Evolutionary conservation across 1,140 invertebrate species (phyloP).

Genomic region (Ptiloglossa arizonensis): DNA sequence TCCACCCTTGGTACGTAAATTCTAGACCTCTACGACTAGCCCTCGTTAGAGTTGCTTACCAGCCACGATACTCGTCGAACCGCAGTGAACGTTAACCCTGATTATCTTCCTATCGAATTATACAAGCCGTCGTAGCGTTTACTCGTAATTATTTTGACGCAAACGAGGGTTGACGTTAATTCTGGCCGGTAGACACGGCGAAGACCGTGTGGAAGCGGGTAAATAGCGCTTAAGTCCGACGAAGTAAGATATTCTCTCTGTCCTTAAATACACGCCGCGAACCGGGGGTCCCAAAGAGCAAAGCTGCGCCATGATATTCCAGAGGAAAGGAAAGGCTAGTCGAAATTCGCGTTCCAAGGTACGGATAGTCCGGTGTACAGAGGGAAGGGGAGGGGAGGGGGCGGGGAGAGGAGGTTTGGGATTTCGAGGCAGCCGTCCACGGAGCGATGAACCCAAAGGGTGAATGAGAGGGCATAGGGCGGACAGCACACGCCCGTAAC

Average conservation of each 20-base stretch:
- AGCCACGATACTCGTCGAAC: not conserved
- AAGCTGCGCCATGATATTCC: conserved; percentile 23
- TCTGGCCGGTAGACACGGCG: not conserved
- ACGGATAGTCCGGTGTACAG: conserved; percentile 25
- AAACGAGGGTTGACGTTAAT: not conserved
- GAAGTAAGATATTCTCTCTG: not conserved
- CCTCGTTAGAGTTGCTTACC: no score
- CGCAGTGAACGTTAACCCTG: not conserved
- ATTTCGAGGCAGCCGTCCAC: not conserved
- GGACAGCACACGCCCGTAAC: conserved; percentile 34
- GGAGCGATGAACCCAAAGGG: conserved; percentile 28
- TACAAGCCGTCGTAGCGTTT: not conserved
- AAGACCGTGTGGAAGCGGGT: conserved; percentile 9
- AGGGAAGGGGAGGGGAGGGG: no score
- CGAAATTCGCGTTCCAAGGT: conserved; percentile 41
- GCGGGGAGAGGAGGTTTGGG: no score
- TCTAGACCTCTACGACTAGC: no score
- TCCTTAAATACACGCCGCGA: conserved; percentile 19
- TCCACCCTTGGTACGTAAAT: no score
- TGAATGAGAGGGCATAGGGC: conserved; percentile 41
- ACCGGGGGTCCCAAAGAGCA: conserved; percentile 38
- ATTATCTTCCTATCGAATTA: conserved; percentile 17
- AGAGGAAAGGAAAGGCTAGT: not conserved
- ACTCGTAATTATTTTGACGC: not conserved
- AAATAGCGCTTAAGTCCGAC: not conserved